Conservation (phyloP, 2,888 invertebrate species). For the Pyrgus malvae region DNA sequence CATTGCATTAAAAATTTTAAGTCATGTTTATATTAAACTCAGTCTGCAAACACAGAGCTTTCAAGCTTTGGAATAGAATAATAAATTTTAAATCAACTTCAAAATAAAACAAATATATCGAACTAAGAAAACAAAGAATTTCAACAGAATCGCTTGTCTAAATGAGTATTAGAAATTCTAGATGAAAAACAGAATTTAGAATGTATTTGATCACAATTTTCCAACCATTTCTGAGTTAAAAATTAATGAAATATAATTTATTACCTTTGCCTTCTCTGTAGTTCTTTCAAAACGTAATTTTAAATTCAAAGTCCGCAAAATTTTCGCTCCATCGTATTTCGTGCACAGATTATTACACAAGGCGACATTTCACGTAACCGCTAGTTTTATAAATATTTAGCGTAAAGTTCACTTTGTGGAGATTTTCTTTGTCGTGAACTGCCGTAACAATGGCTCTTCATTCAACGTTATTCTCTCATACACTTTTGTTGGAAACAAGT, state of each 20-base stretch:
- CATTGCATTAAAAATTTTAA: no score
- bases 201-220: no score
- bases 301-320: background rate
- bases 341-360: constrained; percentile 4
- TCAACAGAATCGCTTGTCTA: no score
- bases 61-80: no score
- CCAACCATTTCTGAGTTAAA: no score
- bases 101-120: no score
- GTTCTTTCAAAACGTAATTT: background rate
- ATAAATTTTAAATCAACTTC: no score
- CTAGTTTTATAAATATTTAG: constrained; percentile 28
- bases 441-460: constrained; percentile 32
- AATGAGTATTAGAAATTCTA: no score
- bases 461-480: constrained; percentile 33
- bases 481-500: constrained; percentile 30
- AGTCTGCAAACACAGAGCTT: no score
- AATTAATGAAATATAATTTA: background rate
- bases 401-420: constrained; percentile 25
- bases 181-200: no score
- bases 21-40: no score
- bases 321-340: background rate
- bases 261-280: background rate
- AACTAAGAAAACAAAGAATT: no score
- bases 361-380: constrained; percentile 18
- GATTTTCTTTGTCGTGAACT: constrained; percentile 38